A percentile compares a stretch with the other conserved stretches of the same genome.
These are phyloP conservation scores for Holothuria glaberrima DNA, from an alignment of 35 echinoderm and acorn worm genomes.

Conservation along the genomic window DNA sequence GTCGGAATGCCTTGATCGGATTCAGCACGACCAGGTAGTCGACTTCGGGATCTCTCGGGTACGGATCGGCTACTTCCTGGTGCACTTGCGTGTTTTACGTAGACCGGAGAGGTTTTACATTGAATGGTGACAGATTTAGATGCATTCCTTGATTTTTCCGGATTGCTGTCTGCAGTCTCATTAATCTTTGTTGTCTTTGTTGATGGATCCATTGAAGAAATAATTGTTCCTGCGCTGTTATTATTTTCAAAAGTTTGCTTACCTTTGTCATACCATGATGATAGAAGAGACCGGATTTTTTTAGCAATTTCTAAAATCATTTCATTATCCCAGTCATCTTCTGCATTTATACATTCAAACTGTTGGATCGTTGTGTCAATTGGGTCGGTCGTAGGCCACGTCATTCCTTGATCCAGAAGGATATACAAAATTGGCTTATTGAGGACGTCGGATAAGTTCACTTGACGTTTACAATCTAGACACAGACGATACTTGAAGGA, in stretches of 20 bases:
- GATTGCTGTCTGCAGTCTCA: no score
- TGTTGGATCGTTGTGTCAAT: slow-evolving; percentile 9
- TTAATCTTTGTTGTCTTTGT: no score
- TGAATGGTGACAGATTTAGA: background rate
- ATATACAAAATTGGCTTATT: slow-evolving; percentile 74
- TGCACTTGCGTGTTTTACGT: slow-evolving; percentile 15
- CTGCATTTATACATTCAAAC: background rate
- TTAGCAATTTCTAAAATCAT: background rate
- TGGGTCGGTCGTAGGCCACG: slow-evolving; percentile 85
- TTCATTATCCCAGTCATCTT: background rate
- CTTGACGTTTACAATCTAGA: slow-evolving; percentile 78
- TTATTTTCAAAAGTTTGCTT: background rate
- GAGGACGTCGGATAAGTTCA: slow-evolving; percentile 77
- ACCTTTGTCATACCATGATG: background rate
- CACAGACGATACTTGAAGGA: slow-evolving; percentile 75
- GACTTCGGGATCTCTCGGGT: background rate
- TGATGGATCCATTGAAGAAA: no score
- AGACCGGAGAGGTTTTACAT: background rate
- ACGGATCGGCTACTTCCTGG: slow-evolving; percentile 6
- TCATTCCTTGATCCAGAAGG: slow-evolving; percentile 66
- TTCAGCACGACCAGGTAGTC: background rate
- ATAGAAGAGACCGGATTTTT: no score
- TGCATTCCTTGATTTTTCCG: background rate
- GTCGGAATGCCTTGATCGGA: slow-evolving; percentile 9
- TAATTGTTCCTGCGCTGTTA: background rate